These are phyloP conservation scores for Hydrozoanthus tunicans DNA, from an alignment of 64 coral and sea anemone species.

Conservation along the genomic window DNA sequence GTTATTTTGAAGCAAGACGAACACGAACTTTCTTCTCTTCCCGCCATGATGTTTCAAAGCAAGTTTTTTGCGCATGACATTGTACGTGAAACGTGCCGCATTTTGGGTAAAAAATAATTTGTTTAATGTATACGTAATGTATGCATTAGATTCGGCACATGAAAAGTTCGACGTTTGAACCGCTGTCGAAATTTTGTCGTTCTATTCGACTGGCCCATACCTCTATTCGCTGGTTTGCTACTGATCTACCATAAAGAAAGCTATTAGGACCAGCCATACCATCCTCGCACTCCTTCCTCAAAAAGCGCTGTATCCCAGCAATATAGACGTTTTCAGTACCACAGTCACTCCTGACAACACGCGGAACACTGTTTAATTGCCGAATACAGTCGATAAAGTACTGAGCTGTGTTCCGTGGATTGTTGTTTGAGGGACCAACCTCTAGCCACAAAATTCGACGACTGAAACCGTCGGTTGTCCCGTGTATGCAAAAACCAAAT, in stretches of 20 bases:
- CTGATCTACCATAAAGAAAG: constrained; percentile 48
- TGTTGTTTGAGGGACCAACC: constrained; percentile 47
- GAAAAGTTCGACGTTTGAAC: background rate
- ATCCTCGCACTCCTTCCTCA: constrained; percentile 32
- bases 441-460: constrained; percentile 27
- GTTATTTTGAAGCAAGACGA: constrained; percentile 30
- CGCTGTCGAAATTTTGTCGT: background rate
- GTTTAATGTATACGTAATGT: constrained; percentile 18
- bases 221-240: constrained; percentile 40
- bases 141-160: constrained; percentile 6
- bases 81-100: constrained; percentile 19
- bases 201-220: constrained; percentile 13
- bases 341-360: constrained; percentile 55
- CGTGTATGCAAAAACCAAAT: constrained; percentile 45
- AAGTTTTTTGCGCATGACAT: constrained; percentile 22
- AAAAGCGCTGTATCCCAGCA: constrained; percentile 41
- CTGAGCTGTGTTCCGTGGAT: constrained; percentile 48
- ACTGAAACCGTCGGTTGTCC: constrained; percentile 34
- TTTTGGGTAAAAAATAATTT: constrained; percentile 21
- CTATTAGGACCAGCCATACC: constrained; percentile 34
- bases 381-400: constrained; percentile 54
- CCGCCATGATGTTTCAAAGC: constrained; percentile 29
- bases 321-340: constrained; percentile 48
- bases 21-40: constrained; percentile 10
- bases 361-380: constrained; percentile 27